phyloP scores from a whole-genome alignment of 2,113 vertebrate species.

The Sceloporus undulatus region DNA sequence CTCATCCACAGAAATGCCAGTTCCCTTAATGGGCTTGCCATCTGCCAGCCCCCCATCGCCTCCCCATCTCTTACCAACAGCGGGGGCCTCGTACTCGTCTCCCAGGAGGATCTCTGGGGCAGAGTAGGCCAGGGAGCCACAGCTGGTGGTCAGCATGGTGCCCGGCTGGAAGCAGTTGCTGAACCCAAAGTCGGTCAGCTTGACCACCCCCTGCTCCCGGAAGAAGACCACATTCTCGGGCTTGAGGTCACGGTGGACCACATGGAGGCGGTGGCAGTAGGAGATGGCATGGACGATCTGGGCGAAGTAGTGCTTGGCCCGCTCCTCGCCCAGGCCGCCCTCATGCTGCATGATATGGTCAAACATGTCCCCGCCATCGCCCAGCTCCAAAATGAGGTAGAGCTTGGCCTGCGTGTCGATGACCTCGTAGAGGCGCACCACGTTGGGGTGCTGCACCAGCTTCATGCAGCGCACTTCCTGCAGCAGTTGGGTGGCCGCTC shows the following conservation, averaged over 20 bases:
- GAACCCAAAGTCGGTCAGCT: conserved; percentile 91
- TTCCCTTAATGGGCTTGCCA: too few relatives aligned
- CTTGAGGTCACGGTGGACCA: conserved; percentile 91
- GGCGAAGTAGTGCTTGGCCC: conserved; percentile 86
- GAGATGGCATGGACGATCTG: conserved; percentile 89
- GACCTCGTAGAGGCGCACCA: conserved; percentile 90
- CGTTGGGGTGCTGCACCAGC: conserved; percentile 90
- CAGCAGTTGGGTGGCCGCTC: conserved; percentile 85
- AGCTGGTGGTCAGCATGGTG: conserved; percentile 90
- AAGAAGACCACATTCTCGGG: conserved; percentile 93
- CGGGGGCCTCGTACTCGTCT: conserved; percentile 88
- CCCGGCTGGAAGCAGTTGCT: conserved; percentile 90
- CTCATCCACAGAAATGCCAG: too few relatives aligned
- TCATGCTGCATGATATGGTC: conserved; percentile 91
- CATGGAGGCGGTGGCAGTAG: conserved; percentile 90
- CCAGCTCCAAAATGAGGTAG: conserved; percentile 92
- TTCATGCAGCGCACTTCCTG: conserved; percentile 93
- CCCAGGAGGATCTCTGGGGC: conserved; percentile 90
- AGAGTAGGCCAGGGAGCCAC: conserved; percentile 88
- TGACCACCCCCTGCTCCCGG: conserved; percentile 86
- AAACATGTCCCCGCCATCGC: conserved; percentile 88
- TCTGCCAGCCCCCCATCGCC: too few relatives aligned
- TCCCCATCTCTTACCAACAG: conserved; percentile 82
- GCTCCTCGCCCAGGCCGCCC: conserved; percentile 81
- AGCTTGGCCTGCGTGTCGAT: conserved; percentile 90